Percentiles rank a stretch among this genome's conserved stretches.
Conservation (phyloP, 2,888 invertebrate genomes). For the Ectobius pallidus region DNA sequence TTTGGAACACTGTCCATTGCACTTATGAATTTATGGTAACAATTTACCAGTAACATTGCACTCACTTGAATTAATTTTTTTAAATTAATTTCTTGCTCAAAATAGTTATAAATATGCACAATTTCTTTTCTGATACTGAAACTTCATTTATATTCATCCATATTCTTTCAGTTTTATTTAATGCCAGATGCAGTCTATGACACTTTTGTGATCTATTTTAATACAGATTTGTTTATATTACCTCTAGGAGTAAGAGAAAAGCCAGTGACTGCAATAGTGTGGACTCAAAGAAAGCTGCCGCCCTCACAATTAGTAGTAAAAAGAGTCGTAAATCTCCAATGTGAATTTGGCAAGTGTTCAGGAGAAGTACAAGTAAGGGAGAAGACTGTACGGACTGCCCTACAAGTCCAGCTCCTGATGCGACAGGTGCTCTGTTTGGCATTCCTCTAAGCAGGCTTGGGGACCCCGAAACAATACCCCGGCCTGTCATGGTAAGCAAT, state of each 20-base stretch:
- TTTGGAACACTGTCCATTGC: no score
- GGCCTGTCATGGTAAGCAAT: conserved; percentile 59
- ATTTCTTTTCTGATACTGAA: no score
- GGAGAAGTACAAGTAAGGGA: conserved; percentile 52
- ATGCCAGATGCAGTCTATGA: no score
- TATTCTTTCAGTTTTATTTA: no score
- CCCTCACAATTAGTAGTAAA: conserved; percentile 49
- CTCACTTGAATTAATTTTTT: no score
- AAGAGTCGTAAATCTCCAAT: conserved; percentile 51
- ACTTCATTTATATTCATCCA: no score
- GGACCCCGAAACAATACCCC: conserved; percentile 70
- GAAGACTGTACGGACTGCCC: conserved; percentile 48
- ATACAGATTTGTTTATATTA: no score
- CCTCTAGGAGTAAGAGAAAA: conserved; percentile 48
- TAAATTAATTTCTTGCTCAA: no score
- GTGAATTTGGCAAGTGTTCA: conserved; percentile 53
- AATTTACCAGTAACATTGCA: no score
- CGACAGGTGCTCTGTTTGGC: conserved; percentile 71
- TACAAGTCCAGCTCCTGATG: conserved; percentile 56
- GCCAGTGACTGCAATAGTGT: conserved; percentile 29
- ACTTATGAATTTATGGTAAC: no score
- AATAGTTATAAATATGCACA: no score
- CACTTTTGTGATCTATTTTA: no score
- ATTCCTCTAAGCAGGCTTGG: conserved; percentile 75
- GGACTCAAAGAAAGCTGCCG: conserved; percentile 18